Percentiles rank a stretch among this genome's conserved stretches.
These are phyloP conservation scores for Agriotes lineatus DNA, from an alignment of 2,888 invertebrate species.

Conservation along the genomic window DNA sequence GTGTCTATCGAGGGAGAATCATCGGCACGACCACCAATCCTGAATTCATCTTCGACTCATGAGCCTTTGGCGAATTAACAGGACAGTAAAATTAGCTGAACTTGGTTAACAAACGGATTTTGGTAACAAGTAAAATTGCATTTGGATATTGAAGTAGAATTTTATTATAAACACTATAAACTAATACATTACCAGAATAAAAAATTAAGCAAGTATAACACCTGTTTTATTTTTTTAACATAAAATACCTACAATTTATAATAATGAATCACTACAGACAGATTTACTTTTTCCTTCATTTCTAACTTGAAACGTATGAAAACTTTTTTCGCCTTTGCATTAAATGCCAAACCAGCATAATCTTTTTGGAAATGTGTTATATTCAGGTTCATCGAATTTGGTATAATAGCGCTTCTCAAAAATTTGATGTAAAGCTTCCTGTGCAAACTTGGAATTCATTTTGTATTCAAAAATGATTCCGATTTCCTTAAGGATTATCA, in stretches of 20 bases:
- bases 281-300: constrained; percentile 28
- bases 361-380: constrained; percentile 20
- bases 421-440: constrained; percentile 28
- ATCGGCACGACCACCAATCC: too few relatives aligned
- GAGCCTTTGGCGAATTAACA: too few relatives aligned
- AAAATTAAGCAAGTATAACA: constrained; percentile 20
- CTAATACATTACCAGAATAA: constrained; percentile 28
- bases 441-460: constrained; percentile 25
- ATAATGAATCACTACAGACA: constrained; percentile 24
- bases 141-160: constrained; percentile 20
- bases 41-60: too few relatives aligned
- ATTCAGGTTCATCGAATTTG: constrained; percentile 30
- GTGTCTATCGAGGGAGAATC: too few relatives aligned
- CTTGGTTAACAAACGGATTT: constrained; percentile 13
- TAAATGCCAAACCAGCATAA: constrained; percentile 24
- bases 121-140: background rate
- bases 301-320: constrained; percentile 24
- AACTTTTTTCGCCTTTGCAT: constrained; percentile 20
- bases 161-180: constrained; percentile 30
- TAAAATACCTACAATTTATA: constrained; percentile 30
- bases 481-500: constrained; percentile 21
- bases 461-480: constrained; percentile 31
- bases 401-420: constrained; percentile 21
- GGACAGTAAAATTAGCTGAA: constrained; percentile 17
- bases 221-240: constrained; percentile 30